Evolutionary conservation across 2,797 vertebrate species (phyloP).

Genomic region (Denticeps clupeoides): DNA sequence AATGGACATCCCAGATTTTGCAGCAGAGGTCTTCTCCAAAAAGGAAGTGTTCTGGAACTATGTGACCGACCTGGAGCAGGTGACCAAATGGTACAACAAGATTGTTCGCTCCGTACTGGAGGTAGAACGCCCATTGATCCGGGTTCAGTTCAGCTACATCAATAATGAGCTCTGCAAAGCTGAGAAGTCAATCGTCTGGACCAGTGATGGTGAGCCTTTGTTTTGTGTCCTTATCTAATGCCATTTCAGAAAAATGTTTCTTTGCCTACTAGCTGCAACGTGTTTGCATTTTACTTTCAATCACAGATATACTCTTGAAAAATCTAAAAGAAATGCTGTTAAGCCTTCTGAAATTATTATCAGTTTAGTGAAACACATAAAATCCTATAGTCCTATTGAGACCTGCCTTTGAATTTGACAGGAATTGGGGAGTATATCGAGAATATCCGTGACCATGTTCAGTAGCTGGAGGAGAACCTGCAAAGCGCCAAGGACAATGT

Average conservation of each 20-base stretch:
- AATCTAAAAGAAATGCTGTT: too few species aligned
- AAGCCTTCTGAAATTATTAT: too few species aligned
- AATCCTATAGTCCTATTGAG: too few species aligned
- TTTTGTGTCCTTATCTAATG: too few species aligned
- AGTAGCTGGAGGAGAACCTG: conserved; percentile 19
- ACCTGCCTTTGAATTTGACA: too few species aligned
- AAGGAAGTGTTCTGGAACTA: conserved; percentile 50
- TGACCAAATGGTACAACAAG: conserved; percentile 65
- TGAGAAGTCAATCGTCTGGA: conserved; percentile 51
- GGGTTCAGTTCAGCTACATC: conserved; percentile 42
- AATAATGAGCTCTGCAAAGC: conserved; percentile 34
- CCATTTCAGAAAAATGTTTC: too few species aligned
- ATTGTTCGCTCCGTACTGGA: too few species aligned
- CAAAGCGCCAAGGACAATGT: conserved; percentile 30
- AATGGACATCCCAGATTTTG: conserved; percentile 43
- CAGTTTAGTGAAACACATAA: background rate
- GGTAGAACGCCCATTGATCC: conserved; percentile 53
- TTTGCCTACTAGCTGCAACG: too few species aligned
- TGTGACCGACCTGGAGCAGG: conserved; percentile 56
- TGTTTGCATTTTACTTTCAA: too few species aligned
- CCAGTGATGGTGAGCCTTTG: conserved; percentile 40
- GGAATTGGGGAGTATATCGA: conserved; percentile 22
- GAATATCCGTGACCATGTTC: conserved; percentile 17
- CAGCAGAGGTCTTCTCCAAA: conserved; percentile 43
- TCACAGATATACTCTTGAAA: too few species aligned